A percentile compares a stretch with the other conserved stretches of the same genome.
phyloP scores from a whole-genome alignment of 2,888 invertebrate species.

The Baccha elongata region DNA sequence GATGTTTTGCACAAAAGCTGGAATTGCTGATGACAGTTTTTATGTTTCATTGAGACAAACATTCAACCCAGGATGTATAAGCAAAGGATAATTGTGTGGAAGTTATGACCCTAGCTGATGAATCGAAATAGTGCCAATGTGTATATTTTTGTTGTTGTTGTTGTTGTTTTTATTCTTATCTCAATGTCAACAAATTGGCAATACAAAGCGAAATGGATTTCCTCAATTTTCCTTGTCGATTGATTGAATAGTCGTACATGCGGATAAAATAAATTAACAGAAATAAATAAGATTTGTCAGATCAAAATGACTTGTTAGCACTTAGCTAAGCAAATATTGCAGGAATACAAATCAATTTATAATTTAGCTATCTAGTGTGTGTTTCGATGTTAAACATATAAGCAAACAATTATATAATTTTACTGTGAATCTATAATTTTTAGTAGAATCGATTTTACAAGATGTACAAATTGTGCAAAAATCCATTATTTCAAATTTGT shows the following conservation, averaged over 20 bases:
- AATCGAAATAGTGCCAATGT: constrained; percentile 46
- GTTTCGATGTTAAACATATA: no score
- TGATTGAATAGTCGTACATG: constrained; percentile 50
- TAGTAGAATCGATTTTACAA: no score
- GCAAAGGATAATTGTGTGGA: constrained; percentile 67
- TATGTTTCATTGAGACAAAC: constrained; percentile 29
- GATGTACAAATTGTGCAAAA: no score
- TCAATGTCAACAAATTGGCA: background rate
- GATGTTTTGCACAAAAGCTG: constrained; percentile 58
- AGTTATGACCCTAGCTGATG: constrained; percentile 54
- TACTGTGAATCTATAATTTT: no score
- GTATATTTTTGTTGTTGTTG: no score
- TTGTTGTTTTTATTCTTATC: constrained; percentile 1
- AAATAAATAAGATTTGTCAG: background rate
- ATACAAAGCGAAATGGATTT: background rate
- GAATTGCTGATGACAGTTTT: constrained; percentile 24
- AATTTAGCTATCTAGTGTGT: no score
- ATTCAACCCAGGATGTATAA: constrained; percentile 43
- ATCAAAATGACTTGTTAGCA: constrained; percentile 23
- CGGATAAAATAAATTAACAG: constrained; percentile 45
- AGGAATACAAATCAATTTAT: no score
- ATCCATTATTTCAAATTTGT: no score
- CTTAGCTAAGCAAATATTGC: constrained; percentile 61
- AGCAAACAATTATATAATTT: no score
- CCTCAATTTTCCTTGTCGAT: constrained; percentile 30